Conservation (phyloP, 2,797 vertebrate genomes). For the Arnoldichthys spilopterus region DNA sequence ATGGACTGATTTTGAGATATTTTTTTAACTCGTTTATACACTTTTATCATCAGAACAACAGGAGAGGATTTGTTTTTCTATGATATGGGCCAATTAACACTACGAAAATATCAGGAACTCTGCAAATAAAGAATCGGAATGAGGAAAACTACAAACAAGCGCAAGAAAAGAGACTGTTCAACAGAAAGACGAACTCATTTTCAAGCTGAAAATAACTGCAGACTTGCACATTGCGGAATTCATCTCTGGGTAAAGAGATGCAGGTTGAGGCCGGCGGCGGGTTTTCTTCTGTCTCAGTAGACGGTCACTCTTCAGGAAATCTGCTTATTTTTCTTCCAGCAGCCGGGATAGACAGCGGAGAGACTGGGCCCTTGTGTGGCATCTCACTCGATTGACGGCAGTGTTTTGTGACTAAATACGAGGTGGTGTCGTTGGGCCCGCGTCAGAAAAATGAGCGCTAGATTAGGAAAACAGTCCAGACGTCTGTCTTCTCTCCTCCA, state of each 20-base stretch:
- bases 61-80: no score
- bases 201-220: neutral
- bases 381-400: conserved; percentile 62
- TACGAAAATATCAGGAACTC: no score
- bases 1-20: no score
- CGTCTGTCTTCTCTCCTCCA: neutral
- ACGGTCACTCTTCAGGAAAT: conserved; percentile 12
- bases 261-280: neutral
- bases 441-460: conserved; percentile 6
- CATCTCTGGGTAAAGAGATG: neutral
- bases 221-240: neutral
- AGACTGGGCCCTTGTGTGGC: conserved; percentile 49
- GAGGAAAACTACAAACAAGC: no score
- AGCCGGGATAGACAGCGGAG: conserved; percentile 21
- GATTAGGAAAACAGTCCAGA: conserved; percentile 46
- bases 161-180: no score
- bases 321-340: conserved; percentile 40
- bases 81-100: no score
- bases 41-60: no score
- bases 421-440: conserved; percentile 19
- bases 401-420: conserved; percentile 69
- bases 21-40: no score
- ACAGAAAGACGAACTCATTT: neutral
- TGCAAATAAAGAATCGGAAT: no score
- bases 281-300: neutral